phyloP scores from a whole-genome alignment of 2,888 invertebrate species.

The Tipula confusa region DNA sequence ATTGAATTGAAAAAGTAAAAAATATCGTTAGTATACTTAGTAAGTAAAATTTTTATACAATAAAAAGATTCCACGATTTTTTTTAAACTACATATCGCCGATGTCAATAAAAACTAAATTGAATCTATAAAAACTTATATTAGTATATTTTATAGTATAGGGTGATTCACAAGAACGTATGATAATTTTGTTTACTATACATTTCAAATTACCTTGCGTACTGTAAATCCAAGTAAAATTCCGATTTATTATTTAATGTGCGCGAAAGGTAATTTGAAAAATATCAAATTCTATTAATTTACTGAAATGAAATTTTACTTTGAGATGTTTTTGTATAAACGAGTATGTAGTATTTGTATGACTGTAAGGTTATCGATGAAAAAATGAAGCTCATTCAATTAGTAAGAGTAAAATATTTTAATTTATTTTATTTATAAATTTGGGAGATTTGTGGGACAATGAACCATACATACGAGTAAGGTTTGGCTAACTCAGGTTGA shows the following conservation, averaged over 20 bases:
- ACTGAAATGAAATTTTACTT: not conserved
- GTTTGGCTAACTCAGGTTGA: too few species aligned
- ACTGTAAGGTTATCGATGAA: not conserved
- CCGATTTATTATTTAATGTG: not conserved
- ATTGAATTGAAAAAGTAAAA: not conserved
- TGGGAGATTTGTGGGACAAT: too few species aligned
- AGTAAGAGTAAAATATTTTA: too few species aligned
- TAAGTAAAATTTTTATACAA: not conserved
- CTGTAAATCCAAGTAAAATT: not conserved
- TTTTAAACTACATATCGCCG: not conserved
- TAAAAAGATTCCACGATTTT: not conserved
- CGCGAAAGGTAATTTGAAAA: not conserved
- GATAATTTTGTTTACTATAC: not conserved
- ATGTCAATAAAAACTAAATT: constrained; percentile 3
- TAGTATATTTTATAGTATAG: not conserved
- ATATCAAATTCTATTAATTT: not conserved
- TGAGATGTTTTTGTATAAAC: not conserved
- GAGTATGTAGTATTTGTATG: not conserved
- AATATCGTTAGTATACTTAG: not conserved
- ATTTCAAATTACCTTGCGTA: not conserved
- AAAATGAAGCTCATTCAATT: not conserved
- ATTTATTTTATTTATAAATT: too few species aligned
- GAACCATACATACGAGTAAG: too few species aligned
- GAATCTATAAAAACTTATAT: not conserved
- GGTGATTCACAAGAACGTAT: not conserved